Base-by-base conservation (phyloP, 1,140 invertebrate species). In the Dinothrombium tinctorium region DNA sequence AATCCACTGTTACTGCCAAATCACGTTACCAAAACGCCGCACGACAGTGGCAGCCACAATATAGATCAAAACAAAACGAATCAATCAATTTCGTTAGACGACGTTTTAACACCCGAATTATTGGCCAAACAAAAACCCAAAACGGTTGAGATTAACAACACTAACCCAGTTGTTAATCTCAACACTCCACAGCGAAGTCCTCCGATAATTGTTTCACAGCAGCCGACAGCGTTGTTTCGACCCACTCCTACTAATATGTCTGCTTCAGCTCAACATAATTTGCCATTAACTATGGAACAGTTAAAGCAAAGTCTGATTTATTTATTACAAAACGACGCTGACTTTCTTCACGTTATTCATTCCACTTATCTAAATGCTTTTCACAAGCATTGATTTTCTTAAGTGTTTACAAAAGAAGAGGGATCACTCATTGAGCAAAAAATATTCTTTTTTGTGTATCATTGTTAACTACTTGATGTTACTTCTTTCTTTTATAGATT, bases 281-380 rank as follows among this genome's bases (percentile, higher is more conserved):
- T 15, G 28, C 19, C 25, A 8, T 31, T 45, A n/a, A 3, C 43
- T 4, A 45, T 45, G 43, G 43, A 45, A 37, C 37, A 45, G 19
- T 19, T 45, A 15, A 45, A 45, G 28, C 24, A 41, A 26, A 43
- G 31, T 11, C n/a, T 45, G 15, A 37, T 45, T 17, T 36, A 45
- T 41, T 37, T 43, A 8, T 29, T 45, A 3, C 20, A 44, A 33
- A 45, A 45, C 23, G 43, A 45, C 22, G 43, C 43, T n/a, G 43
- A 45, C 29, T 45, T 45, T 45, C 21, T 45, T 2, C 43, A 45
- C 24, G 12, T 24, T 19, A 45, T 45, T 5, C 43, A 45, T 21
- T 42, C 26, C 14, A 33, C 43, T 22, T 45, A 45, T 26, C 7
- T n/a, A n/a, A n/a, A n/a, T n/a, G n/a, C n/a, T n/a, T n/a, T n/a